phyloP scores from a whole-genome alignment of 2,113 vertebrate species.

The Athene cunicularia region DNA sequence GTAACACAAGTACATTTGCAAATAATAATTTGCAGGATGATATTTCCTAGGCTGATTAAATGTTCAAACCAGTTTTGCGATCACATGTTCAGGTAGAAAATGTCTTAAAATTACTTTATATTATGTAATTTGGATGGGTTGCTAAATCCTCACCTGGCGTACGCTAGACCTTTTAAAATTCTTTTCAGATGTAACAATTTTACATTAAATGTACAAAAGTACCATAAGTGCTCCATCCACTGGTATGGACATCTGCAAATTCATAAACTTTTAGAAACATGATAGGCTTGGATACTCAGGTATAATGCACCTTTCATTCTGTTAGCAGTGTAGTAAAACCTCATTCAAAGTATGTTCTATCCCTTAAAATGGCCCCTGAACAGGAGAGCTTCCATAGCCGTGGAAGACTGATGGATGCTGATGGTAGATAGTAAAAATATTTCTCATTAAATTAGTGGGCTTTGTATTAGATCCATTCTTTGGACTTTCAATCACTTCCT shows the following conservation, averaged over 20 bases:
- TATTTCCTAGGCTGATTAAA: not conserved
- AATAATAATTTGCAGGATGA: not conserved
- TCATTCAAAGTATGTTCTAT: not conserved
- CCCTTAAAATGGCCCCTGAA: not conserved
- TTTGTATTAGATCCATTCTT: not conserved
- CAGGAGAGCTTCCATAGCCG: not conserved
- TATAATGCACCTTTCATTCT: not conserved
- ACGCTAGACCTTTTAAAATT: not conserved
- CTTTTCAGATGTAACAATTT: not conserved
- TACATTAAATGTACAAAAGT: not conserved
- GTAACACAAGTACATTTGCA: not conserved
- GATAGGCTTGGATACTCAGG: not conserved
- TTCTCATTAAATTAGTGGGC: not conserved
- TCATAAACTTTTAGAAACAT: not conserved
- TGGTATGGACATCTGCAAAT: not conserved
- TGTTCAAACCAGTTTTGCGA: not conserved
- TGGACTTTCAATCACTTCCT: not conserved
- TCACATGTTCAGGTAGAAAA: not conserved
- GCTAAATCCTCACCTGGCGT: not conserved
- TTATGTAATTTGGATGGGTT: not conserved
- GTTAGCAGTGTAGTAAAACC: not conserved
- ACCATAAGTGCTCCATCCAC: fast-evolving
- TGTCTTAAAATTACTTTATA: not conserved
- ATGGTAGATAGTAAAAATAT: not conserved
- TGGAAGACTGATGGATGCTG: not conserved